phyloP scores from a whole-genome alignment of 2,888 invertebrate species.

The Lasioglossum oenotherae region DNA sequence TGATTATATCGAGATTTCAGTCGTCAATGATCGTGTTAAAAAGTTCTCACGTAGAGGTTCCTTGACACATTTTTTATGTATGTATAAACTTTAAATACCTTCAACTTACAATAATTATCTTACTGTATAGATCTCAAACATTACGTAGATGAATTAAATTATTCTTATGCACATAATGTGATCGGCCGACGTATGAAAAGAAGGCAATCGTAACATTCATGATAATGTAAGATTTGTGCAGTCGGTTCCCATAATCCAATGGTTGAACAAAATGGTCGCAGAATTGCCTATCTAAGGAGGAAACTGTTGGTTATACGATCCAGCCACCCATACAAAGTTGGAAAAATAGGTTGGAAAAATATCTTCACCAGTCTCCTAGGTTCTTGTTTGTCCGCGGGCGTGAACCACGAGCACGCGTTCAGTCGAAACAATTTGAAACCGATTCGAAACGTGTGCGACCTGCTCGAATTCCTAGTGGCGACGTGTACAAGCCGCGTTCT shows the following conservation, averaged over 20 bases:
- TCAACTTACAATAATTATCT: slow-evolving; percentile 69
- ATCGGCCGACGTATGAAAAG: slow-evolving; percentile 69
- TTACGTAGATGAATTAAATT: slow-evolving; percentile 54
- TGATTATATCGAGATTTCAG: slow-evolving; percentile 70
- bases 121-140: slow-evolving; percentile 60
- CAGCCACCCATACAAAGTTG: slow-evolving; percentile 78
- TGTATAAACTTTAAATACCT: slow-evolving; percentile 75
- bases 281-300: slow-evolving; percentile 61
- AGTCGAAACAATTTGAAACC: background rate
- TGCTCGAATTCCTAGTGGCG: slow-evolving; percentile 30
- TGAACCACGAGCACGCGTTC: background rate
- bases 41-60: slow-evolving; percentile 62
- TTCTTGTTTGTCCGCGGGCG: background rate
- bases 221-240: slow-evolving; percentile 74
- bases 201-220: slow-evolving; percentile 68
- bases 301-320: slow-evolving; percentile 54
- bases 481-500: slow-evolving; percentile 45
- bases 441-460: slow-evolving; percentile 3
- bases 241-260: slow-evolving; percentile 51
- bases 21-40: slow-evolving; percentile 71
- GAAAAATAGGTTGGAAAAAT: slow-evolving; percentile 77
- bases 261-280: slow-evolving; percentile 49
- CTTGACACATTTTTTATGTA: slow-evolving; percentile 56
- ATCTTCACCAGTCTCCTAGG: slow-evolving; percentile 59
- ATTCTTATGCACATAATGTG: slow-evolving; percentile 59